phyloP scores from a whole-genome alignment of 2,888 invertebrate genomes.

The Aspidiotus destructor region DNA sequence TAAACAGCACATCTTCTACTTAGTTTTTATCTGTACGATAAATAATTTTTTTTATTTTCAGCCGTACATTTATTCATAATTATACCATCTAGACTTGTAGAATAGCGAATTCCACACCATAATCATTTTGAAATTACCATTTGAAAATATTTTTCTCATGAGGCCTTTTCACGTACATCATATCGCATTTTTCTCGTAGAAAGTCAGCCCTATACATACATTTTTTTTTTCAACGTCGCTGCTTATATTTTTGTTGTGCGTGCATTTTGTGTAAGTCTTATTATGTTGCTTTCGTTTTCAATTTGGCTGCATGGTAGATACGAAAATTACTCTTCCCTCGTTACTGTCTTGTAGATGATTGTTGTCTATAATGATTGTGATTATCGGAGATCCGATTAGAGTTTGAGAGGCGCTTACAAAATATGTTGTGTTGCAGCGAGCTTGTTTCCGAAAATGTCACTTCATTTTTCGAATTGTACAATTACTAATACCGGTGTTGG shows the following conservation, averaged over 20 bases:
- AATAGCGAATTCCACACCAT: no score
- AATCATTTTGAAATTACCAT: no score
- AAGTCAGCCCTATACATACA: no score
- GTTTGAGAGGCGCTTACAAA: no score
- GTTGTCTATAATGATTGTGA: not conserved
- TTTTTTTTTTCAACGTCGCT: conserved; percentile 1
- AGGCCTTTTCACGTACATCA: no score
- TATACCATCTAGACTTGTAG: no score
- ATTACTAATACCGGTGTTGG: not conserved
- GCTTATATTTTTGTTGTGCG: not conserved
- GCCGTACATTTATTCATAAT: no score
- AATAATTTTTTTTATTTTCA: no score
- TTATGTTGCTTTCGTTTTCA: not conserved
- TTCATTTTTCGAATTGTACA: not conserved
- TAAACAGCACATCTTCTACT: conserved; percentile 29
- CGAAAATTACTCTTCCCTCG: not conserved
- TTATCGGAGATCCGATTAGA: no score
- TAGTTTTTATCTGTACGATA: no score
- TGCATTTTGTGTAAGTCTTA: not conserved
- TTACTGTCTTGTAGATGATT: not conserved
- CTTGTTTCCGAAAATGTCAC: conserved; percentile 1
- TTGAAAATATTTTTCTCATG: no score
- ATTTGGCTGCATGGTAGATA: not conserved
- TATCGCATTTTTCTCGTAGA: no score
- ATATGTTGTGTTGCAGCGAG: not conserved